A percentile compares a stretch with the other conserved stretches of the same genome.
These are phyloP conservation scores for Lydus trimaculatus DNA, from an alignment of 2,888 invertebrate genomes.

Conservation along the genomic window DNA sequence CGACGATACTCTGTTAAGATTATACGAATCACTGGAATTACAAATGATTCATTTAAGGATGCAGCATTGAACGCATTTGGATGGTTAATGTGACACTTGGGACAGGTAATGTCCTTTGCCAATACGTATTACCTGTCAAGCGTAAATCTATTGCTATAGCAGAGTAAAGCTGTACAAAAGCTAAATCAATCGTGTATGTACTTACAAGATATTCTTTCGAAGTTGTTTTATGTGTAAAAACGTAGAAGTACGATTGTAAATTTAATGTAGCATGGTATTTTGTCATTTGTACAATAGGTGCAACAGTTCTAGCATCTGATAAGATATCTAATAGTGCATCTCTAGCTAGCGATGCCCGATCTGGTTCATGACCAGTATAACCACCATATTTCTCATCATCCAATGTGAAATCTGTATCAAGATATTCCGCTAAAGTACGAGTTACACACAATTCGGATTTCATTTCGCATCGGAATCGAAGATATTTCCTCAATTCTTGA, in stretches of 20 bases:
- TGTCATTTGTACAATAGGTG: conserved; percentile 80
- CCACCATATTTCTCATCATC: conserved; percentile 39
- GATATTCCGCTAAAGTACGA: conserved; percentile 70
- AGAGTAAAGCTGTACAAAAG: neutral
- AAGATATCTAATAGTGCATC: conserved; percentile 86
- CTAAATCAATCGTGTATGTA: conserved; percentile 37
- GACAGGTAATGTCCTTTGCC: conserved; percentile 47
- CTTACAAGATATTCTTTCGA: conserved; percentile 82
- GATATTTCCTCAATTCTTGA: conserved; percentile 77
- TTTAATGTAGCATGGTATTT: conserved; percentile 79
- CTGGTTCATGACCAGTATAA: conserved; percentile 43
- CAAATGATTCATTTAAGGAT: conserved; percentile 26
- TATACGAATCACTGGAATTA: conserved; percentile 22
- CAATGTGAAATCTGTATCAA: conserved; percentile 37
- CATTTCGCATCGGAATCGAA: conserved; percentile 78
- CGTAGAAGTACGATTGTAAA: conserved; percentile 84
- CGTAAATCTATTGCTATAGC: conserved; percentile 26
- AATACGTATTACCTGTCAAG: conserved; percentile 46
- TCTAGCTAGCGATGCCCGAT: conserved; percentile 57
- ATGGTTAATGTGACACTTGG: conserved; percentile 48
- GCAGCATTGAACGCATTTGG: conserved; percentile 27
- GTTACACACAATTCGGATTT: conserved; percentile 73
- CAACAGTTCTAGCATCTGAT: conserved; percentile 86
- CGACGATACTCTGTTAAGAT: neutral
- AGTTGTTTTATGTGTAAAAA: conserved; percentile 84